phyloP scores from a whole-genome alignment of 2,888 invertebrate species.

The Blomia tropicalis region DNA sequence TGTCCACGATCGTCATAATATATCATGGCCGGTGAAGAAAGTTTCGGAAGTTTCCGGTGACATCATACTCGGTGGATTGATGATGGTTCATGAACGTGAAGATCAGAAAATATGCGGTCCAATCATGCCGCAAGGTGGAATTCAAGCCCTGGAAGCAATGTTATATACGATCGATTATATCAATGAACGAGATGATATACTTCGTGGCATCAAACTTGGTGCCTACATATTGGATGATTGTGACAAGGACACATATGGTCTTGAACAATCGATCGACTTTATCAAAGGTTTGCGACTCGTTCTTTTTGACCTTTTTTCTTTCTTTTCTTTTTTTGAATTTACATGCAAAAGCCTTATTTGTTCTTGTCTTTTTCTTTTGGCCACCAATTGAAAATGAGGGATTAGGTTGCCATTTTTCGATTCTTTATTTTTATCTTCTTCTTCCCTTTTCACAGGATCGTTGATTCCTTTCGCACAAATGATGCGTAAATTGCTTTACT shows the following conservation, averaged over 20 bases:
- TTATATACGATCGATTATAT: constrained; percentile 69
- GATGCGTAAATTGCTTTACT: no score
- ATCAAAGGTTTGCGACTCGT: constrained; percentile 85
- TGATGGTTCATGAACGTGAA: constrained; percentile 86
- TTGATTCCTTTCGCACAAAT: no score
- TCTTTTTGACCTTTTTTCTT: no score
- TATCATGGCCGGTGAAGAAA: constrained; percentile 54
- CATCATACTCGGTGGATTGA: constrained; percentile 69
- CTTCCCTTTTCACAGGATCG: no score
- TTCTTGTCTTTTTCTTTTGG: no score
- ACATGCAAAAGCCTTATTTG: neutral
- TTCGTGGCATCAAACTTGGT: constrained; percentile 63
- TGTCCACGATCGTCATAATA: neutral
- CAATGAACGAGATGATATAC: constrained; percentile 46
- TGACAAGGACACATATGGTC: constrained; percentile 83
- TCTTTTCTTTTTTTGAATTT: neutral
- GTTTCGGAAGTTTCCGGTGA: constrained; percentile 76
- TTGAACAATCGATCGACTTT: constrained; percentile 89
- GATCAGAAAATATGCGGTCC: constrained; percentile 75
- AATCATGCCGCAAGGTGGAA: constrained; percentile 74
- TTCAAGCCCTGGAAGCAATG: constrained; percentile 73
- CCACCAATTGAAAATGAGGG: no score
- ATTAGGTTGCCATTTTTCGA: no score
- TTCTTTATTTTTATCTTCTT: no score
- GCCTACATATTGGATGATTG: constrained; percentile 83